A percentile compares a stretch with the other conserved stretches of the same genome.
These are phyloP conservation scores for Calonectris borealis DNA, from an alignment of 2,113 vertebrate genomes.

Conservation along the genomic window DNA sequence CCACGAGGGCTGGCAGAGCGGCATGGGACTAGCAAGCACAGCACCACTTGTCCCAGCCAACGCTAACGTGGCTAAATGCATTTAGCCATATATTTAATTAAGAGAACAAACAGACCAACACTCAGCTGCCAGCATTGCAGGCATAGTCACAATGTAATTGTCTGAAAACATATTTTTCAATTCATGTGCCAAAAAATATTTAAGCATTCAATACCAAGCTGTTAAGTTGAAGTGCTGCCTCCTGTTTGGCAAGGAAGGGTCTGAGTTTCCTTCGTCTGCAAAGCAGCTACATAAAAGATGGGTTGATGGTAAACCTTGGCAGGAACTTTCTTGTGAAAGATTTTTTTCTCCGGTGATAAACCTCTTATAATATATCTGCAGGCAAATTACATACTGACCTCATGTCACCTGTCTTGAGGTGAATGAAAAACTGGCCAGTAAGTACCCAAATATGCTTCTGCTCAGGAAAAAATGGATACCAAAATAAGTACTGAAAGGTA, in stretches of 20 bases:
- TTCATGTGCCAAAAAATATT: neutral
- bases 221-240: neutral
- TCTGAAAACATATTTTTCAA: neutral
- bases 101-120: neutral
- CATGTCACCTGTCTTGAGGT: neutral
- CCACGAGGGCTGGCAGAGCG: neutral
- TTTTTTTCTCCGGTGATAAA: neutral
- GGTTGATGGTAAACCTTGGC: neutral
- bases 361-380: neutral
- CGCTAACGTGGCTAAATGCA: rapidly evolving
- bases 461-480: neutral
- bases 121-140: neutral
- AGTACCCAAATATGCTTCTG: neutral
- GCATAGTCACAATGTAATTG: neutral
- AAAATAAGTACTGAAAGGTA: neutral
- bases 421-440: neutral
- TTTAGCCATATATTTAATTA: neutral
- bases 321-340: neutral
- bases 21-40: neutral
- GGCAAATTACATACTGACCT: neutral
- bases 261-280: neutral
- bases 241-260: neutral
- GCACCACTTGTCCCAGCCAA: neutral
- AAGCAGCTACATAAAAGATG: neutral
- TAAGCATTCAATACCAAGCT: neutral